A percentile compares a stretch with the other conserved stretches of the same genome.
Evolutionary conservation across 2,797 vertebrate genomes (phyloP).

Genomic region (Perodicticus potto): DNA sequence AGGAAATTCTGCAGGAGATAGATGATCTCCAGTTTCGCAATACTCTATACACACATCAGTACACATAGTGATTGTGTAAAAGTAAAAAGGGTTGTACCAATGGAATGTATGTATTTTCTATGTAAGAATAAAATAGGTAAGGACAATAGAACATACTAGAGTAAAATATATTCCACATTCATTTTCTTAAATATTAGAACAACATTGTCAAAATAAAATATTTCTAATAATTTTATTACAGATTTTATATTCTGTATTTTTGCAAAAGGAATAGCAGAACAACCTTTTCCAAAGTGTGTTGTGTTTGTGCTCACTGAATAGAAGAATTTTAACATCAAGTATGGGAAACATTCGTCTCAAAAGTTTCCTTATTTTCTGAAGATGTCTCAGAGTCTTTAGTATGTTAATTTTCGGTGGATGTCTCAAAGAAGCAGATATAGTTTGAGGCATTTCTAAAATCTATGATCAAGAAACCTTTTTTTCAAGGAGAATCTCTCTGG

Average conservation of each 20-base stretch:
- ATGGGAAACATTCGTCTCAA: neutral
- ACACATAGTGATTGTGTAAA: neutral
- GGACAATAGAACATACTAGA: neutral
- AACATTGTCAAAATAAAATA: conserved; percentile 33
- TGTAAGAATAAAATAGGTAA: neutral
- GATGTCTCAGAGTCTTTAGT: neutral
- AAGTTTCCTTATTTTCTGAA: conserved; percentile 31
- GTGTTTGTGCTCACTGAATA: conserved; percentile 42
- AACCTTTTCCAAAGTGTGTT: neutral
- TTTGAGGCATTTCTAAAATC: conserved; percentile 61
- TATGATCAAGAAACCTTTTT: conserved; percentile 6
- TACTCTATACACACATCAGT: neutral
- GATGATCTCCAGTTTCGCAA: neutral
- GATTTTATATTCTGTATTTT: neutral
- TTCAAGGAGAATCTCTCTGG: conserved; percentile 35
- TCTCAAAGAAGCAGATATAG: neutral
- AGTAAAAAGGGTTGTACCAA: neutral
- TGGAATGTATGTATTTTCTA: neutral
- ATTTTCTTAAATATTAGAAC: conserved; percentile 5
- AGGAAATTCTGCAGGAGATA: neutral
- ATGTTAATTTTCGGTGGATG: conserved; percentile 5
- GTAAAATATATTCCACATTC: neutral
- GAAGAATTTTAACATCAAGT: conserved; percentile 7
- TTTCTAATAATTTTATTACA: conserved; percentile 3
- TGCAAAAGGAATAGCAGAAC: neutral